A percentile compares a stretch with the other conserved stretches of the same genome.
Evolutionary conservation across 1,140 invertebrate species (phyloP).

Genomic region (Batillaria attramentaria): DNA sequence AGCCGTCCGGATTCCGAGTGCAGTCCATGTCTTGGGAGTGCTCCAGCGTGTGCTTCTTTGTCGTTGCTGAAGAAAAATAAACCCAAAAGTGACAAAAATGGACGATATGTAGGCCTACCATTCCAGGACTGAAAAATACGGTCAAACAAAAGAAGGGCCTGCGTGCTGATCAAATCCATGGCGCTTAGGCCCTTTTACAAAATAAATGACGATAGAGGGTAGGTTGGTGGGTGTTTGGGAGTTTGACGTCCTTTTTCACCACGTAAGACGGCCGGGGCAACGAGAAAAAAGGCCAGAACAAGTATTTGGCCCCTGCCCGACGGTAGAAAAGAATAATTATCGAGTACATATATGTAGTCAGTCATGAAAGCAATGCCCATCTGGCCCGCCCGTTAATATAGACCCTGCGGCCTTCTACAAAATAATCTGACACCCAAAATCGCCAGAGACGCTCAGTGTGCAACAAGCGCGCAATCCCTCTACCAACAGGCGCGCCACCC

Average conservation of each 20-base stretch:
- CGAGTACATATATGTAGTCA: too few species aligned
- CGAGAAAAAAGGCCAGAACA: neutral
- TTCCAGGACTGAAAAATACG: neutral
- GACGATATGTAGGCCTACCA: neutral
- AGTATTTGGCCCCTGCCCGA: too few species aligned
- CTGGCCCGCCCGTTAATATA: too few species aligned
- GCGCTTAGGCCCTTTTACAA: too few species aligned
- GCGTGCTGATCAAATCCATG: neutral
- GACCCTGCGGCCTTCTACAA: too few species aligned
- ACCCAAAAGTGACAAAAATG: neutral
- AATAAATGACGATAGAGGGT: too few species aligned
- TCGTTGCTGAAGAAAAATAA: neutral
- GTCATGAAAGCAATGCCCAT: too few species aligned
- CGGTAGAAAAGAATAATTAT: too few species aligned
- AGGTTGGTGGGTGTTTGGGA: neutral
- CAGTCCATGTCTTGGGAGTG: slow-evolving; percentile 19
- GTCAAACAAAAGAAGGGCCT: neutral
- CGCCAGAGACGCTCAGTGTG: too few species aligned
- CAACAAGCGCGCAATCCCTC: too few species aligned
- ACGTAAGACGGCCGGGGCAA: neutral
- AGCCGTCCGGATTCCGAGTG: slow-evolving; percentile 33
- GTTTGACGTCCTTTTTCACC: neutral
- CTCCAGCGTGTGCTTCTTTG: neutral
- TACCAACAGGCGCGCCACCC: too few species aligned
- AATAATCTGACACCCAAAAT: too few species aligned